Evolutionary conservation across 2,888 invertebrate species (phyloP).

Genomic region (Megaustenia siamemsis): DNA sequence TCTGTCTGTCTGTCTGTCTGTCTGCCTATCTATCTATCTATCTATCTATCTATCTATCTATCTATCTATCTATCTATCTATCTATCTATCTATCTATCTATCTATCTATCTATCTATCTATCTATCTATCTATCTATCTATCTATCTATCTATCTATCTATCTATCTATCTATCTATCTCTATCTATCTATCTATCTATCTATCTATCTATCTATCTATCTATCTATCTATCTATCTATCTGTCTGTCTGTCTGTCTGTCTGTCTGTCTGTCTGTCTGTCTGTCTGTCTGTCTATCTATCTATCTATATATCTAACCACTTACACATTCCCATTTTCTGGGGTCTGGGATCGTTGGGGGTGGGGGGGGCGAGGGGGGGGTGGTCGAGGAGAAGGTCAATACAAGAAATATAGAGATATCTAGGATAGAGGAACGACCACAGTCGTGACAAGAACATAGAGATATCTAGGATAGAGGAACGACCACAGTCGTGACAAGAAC

Average conservation of each 20-base stretch:
- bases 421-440: too few relatives aligned
- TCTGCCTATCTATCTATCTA: slow-evolving; percentile 33
- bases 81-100: slow-evolving; percentile 29
- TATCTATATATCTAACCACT: too few relatives aligned
- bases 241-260: too few relatives aligned
- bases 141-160: slow-evolving; percentile 9
- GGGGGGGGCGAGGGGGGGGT: too few relatives aligned
- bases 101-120: not conserved
- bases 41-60: slow-evolving; percentile 25
- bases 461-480: too few relatives aligned
- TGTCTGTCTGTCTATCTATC: too few relatives aligned
- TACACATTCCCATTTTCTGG: not conserved
- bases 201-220: too few relatives aligned
- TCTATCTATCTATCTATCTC: not conserved
- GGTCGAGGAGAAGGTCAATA: not conserved
- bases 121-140: slow-evolving; percentile 16
- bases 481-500: too few relatives aligned
- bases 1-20: slow-evolving; percentile 29
- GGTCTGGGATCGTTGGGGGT: not conserved
- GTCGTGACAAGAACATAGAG: too few relatives aligned
- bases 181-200: too few relatives aligned
- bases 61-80: slow-evolving; percentile 33
- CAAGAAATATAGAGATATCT: not conserved
- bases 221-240: too few relatives aligned
- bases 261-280: too few relatives aligned